Percentiles rank a stretch among this genome's conserved stretches.
These are phyloP conservation scores for Rostratula benghalensis DNA, from an alignment of 2,113 vertebrate species.

Conservation along the genomic window DNA sequence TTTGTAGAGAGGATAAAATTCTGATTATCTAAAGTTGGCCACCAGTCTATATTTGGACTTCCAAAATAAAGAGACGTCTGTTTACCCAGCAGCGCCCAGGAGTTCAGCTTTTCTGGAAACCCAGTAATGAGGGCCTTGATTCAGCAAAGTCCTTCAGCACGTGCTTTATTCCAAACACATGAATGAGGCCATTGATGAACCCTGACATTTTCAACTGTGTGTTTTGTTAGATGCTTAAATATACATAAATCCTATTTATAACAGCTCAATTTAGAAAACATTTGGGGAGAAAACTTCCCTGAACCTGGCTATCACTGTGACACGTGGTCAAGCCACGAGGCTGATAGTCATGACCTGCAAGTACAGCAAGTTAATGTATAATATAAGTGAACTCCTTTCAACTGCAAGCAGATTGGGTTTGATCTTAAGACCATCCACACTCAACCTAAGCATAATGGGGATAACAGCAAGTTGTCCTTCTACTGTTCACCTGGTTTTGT, in stretches of 20 bases:
- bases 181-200: neutral
- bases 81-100: neutral
- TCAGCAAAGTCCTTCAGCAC: neutral
- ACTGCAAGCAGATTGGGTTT: neutral
- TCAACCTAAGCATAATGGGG: neutral
- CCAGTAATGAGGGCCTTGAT: neutral
- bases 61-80: neutral
- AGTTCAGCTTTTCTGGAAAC: neutral
- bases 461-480: neutral
- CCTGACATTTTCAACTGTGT: neutral
- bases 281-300: neutral
- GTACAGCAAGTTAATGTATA: neutral
- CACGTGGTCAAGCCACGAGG: accelerated
- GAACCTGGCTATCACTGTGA: neutral
- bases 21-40: neutral
- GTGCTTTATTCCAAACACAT: neutral
- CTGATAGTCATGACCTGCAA: neutral
- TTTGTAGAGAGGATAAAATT: neutral
- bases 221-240: neutral
- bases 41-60: neutral
- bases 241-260: neutral
- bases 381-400: neutral
- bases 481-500: neutral
- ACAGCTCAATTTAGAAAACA: neutral
- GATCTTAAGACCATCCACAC: neutral